Evolutionary conservation across 2,113 vertebrate species (phyloP).

Genomic region (Grantiella picta): DNA sequence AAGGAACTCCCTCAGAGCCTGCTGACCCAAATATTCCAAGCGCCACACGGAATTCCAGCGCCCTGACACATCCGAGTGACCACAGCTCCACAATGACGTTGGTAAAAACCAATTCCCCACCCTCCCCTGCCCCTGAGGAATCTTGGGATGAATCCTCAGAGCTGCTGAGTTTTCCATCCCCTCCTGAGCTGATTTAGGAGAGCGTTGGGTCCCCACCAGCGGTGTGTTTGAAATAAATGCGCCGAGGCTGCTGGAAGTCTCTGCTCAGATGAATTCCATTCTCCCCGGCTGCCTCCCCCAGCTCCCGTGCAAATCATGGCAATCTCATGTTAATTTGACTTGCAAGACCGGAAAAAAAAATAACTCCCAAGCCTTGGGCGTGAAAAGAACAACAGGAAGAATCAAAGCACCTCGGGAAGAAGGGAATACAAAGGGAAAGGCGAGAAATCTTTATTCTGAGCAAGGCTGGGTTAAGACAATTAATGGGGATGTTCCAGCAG

Average conservation of each 20-base stretch:
- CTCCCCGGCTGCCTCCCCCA: background rate
- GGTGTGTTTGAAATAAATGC: fast-evolving
- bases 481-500: background rate
- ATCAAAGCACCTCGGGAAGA: background rate
- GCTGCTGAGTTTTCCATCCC: background rate
- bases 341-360: background rate
- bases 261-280: background rate
- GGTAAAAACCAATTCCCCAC: background rate
- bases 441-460: background rate
- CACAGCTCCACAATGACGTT: background rate
- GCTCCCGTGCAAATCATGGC: background rate
- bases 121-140: background rate
- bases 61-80: background rate
- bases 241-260: background rate
- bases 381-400: background rate
- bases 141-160: background rate
- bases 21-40: background rate
- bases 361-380: fast-evolving
- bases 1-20: background rate
- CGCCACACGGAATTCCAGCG: fast-evolving
- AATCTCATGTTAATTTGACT: background rate
- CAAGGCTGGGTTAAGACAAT: background rate
- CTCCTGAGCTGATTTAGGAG: background rate
- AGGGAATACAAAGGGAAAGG: background rate
- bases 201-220: fast-evolving